Evolutionary conservation across 35 echinoderm and acorn worm species (phyloP), one percentile per base, ranked within the genome.

Genomic region (Chiridota heheva): DNA sequence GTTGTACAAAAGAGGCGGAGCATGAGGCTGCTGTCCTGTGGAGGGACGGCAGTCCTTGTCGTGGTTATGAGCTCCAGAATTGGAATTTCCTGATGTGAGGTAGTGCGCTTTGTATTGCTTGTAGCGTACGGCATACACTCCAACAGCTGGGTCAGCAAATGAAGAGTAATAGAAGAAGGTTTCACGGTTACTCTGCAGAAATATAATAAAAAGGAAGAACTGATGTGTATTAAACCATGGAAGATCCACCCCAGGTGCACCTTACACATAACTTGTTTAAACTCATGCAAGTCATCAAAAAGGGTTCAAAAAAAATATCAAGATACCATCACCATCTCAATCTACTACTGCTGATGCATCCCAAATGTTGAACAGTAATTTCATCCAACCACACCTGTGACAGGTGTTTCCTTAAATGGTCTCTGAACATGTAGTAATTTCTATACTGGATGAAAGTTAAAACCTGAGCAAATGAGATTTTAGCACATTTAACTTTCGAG

Each of bases 51-150:
- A 97, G 63, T 97, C 94, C 38, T 77, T 36, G 43, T 97, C 94
- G 12, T 88, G 80, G 47, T 91, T 97, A 4, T 68, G 71, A 2
- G 47, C 44, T 29, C 85, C 79, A 1, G 86, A 90, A 46, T 91
- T 91, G 20, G n/a, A 48, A 10, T 79, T 73, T 28, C 94, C 94
- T 71, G 76, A 46, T 0, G 94, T 97, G 73, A 77, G 86, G 65
- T 73, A 97, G 67, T 97, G 94, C 16, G 89, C 94, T 58, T 97
- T 97, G 85, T 91, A 97, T 16, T 97, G 94, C 72, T 88, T 83
- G 72, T 97, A 87, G 32, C 94, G 36, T 6, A 97, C 84, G 26
- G 94, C 94, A 68, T 84, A 97, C 25, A 97, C 63, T 13, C 88
- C 88, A 44, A 56, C 26, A 36, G 42, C 64, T 69, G 94, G 88